Conservation (phyloP, 2,888 invertebrate genomes). For the Blastobasis adustella region DNA sequence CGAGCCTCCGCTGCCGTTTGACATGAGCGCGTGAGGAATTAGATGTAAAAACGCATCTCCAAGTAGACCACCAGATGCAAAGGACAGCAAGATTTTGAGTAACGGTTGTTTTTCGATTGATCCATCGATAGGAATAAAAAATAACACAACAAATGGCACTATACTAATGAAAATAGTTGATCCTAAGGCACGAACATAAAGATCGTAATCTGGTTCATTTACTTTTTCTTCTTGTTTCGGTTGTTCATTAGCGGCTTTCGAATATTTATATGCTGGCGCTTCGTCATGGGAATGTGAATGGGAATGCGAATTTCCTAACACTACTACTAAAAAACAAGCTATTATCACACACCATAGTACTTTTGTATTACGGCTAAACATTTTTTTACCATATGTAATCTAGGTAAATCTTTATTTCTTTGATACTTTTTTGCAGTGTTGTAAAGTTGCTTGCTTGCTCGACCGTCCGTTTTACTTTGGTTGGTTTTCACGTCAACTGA, state of each 20-base stretch:
- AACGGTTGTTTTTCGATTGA: conserved; percentile 88
- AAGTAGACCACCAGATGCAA: conserved; percentile 95
- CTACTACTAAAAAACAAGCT: conserved; percentile 25
- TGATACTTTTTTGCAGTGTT: not conserved
- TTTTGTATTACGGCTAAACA: conserved; percentile 27
- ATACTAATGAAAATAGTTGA: conserved; percentile 96
- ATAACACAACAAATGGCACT: conserved; percentile 94
- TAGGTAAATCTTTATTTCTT: not conserved
- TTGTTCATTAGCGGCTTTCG: conserved; percentile 76
- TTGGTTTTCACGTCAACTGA: too few species aligned
- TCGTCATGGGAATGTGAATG: conserved; percentile 75
- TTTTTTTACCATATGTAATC: conserved; percentile 4
- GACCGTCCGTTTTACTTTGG: too few species aligned
- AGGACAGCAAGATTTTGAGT: conserved; percentile 92
- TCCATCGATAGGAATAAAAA: conserved; percentile 94
- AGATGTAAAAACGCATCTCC: conserved; percentile 99
- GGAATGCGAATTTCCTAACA: conserved; percentile 48
- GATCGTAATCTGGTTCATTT: conserved; percentile 50
- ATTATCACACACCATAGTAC: conserved; percentile 25
- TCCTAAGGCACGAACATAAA: conserved; percentile 88
- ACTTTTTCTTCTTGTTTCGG: conserved; percentile 60
- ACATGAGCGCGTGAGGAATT: conserved; percentile 92
- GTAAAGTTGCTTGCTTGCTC: not conserved
- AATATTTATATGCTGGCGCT: conserved; percentile 88
- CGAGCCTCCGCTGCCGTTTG: conserved; percentile 51